phyloP scores from a whole-genome alignment of 2,797 vertebrate species.

The Cercopithecus petaurista region DNA sequence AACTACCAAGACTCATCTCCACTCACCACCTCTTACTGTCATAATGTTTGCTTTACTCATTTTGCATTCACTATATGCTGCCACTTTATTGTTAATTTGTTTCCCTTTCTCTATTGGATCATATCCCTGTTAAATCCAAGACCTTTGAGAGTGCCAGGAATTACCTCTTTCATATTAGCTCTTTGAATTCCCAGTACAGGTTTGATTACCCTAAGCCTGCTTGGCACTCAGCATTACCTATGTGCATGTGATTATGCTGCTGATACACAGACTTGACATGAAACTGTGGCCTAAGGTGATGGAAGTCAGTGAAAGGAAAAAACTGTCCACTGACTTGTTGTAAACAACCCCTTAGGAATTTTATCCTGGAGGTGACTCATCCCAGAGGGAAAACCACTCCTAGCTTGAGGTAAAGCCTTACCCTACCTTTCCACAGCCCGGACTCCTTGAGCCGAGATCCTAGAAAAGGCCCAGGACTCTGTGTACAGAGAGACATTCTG shows the following conservation, averaged over 20 bases:
- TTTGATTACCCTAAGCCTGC: not conserved
- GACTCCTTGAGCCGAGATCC: not conserved
- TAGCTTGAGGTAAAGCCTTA: not conserved
- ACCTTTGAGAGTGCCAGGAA: not conserved
- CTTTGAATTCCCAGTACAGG: not conserved
- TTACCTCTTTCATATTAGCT: not conserved
- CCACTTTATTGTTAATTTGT: not conserved
- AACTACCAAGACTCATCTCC: not conserved
- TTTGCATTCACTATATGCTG: not conserved
- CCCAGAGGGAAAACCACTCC: not conserved
- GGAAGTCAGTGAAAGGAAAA: not conserved
- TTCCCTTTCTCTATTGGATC: not conserved
- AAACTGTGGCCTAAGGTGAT: not conserved
- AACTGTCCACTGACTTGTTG: not conserved
- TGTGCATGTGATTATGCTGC: not conserved
- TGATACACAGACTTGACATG: not conserved
- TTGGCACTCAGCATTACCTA: not conserved
- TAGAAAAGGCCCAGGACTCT: not conserved
- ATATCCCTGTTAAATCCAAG: not conserved
- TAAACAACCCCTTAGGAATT: not conserved
- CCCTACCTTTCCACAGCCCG: not conserved
- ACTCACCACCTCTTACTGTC: not conserved
- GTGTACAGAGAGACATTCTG: not conserved
- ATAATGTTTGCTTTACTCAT: not conserved
- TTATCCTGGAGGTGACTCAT: not conserved